Evolutionary conservation across 1,140 invertebrate species (phyloP), one percentile per base, ranked within the genome.

Genomic region (Vanessa tameamea): DNA sequence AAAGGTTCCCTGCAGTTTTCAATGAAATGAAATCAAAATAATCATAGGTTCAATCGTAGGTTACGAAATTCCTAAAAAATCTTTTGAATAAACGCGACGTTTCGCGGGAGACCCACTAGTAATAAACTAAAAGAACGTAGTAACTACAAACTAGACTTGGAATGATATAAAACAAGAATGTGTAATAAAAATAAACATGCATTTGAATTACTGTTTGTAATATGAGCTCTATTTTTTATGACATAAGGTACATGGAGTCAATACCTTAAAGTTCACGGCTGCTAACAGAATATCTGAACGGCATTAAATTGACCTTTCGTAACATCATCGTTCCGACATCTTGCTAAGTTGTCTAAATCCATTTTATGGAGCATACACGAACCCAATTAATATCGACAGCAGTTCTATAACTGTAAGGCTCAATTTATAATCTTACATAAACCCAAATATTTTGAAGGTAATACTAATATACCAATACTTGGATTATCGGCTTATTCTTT

Each of bases 181-280:
- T 31, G 26, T 61, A 37, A 61, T 61, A 37, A 61, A 61, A 61
- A 59, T 13, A 57, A 23, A 20, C 31, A 61, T 37, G 23, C 14
- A 61, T 61, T 61, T 61, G 7, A 31, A 43, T 31, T 61, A 0
- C 13, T n/a, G 37, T 15, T 37, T 61, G 57, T 8, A 61, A 31
- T 37, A 15, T 31, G 31, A 61, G 13, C 31, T 61, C 11, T 61
- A 61, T 61, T 61, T 26, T 37, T 15, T 7, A 61, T 9, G 26
- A 2, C 13, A 61, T 61, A 61, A 61, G 26, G 57, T 37, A 7
- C 15, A 61, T 15, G n/a, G 55, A 23, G 31, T 53, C 55, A 23
- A 26, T 20, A 14, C n/a, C 15, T 69, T 71, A 78, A 78, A 82
- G 80, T 82, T 83, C 80, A 82, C 67, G 77, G 82, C 66, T 80